Evolutionary conservation across 2,113 vertebrate genomes (phyloP), one percentile per base, ranked within the genome.

Genomic region (cattle (Bos taurus)): DNA sequence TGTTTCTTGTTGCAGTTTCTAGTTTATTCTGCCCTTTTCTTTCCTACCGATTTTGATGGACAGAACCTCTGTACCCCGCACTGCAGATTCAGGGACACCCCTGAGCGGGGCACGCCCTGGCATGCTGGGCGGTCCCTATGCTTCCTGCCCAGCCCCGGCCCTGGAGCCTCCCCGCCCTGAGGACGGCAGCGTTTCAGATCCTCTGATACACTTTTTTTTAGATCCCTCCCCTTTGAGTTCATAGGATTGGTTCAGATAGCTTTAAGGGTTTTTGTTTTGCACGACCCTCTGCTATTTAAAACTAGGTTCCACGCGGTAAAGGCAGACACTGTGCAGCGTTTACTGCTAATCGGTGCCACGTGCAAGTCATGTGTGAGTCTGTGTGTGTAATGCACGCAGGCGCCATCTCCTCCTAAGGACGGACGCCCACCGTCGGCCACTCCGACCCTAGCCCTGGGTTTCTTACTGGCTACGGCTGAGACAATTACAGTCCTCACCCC

Each of bases 151-250:
- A 81, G 81, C 6, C 48, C 17, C 33, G 3, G 81, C 21, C 33
- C 12, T 33, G 11, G 11, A 21, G 81, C 19, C 12, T 2, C 3
- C 17, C 33, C 0, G 0, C 33, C 2, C 48, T 5, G 15, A 40
- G 21, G 48, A 57, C 13, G 1, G 5, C n/a, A 8, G 60, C 11
- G 5, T 36, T 33, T 46, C 28, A 67, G 84, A 10, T 7, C 0
- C 28, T 57, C 11, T 16, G 67, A 40, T 23, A 40, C 2, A 74
- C 67, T 48, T 23, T 26, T 21, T 2, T 1, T 52, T 14, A 28
- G 50, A 11, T 23, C 25, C 16, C 7, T 46, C 16, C 50, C 52
- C 57, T 11, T 16, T 16, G 30, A 40, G 33, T 6, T 64, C 46
- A 40, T 2, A 10, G 40, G 48, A 40, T 3, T 30, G 25, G 7